Evolutionary conservation across 2,888 invertebrate species (phyloP), one percentile per base, ranked within the genome.

Genomic region (Carpatolechia fugitivella): DNA sequence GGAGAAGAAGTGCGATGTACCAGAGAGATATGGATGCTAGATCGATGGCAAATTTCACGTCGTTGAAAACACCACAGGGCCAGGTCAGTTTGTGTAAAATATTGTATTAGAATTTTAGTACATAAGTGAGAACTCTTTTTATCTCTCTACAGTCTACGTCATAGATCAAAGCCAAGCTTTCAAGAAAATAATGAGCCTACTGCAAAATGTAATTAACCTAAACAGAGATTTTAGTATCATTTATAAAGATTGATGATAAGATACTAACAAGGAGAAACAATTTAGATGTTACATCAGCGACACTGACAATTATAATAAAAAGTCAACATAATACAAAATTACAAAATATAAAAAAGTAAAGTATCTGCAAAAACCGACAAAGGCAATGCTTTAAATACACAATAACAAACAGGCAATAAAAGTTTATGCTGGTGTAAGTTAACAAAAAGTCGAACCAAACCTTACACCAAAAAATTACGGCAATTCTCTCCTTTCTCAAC

Each of bases 1-100:
- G 90, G 0, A 65, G 89, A 18, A 67, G 90, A 14, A 89, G 89
- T 57, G 87, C 89, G 0, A 62, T 90, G 29, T 90, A 89, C 63
- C 90, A 89, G 64, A 75, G 88, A 55, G 90, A 90, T 47, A 60
- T 88, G 56, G 90, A 90, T 57, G 85, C 84, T 0, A 73, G 87
- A 40, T 84, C 87, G 1, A 85, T 89, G 84, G 83, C 84, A 0
- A 90, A 90, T 62, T 90, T 90, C 55, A 90, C 90, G 1, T 90
- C 90, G 0, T 63, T 90, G 54, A 90, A 90, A 53, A 80, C 82
- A 55, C 83, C 88, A 5, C 88, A 85, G 60, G 67, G 74, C 57
- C 89, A 86, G 74, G 88, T 88, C 60, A 63, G 56, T 13, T 48
- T 31, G 47, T n/a, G 24, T 7, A n/a, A 44, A 8, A 24, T 10